Conservation (phyloP, 2,113 vertebrate species). For the Proteles cristata region DNA sequence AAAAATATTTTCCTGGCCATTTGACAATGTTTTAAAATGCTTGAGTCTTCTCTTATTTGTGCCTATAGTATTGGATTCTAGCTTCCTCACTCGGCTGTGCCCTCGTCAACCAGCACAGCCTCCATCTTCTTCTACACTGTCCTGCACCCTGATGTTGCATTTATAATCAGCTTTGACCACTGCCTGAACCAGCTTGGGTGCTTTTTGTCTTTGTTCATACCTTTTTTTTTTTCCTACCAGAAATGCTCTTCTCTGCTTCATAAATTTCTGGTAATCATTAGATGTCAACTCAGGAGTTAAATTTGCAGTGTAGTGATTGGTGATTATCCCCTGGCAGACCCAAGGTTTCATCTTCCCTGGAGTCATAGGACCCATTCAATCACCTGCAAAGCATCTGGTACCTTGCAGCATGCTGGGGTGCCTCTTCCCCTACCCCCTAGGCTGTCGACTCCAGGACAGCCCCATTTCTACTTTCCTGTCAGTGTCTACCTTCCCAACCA, state of each 20-base stretch:
- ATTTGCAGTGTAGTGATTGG: rapidly evolving
- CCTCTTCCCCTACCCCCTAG: rapidly evolving
- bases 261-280: background rate
- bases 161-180: too few species aligned
- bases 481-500: background rate
- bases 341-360: background rate
- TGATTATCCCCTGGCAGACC: background rate
- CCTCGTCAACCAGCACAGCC: background rate
- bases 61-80: background rate
- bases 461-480: background rate
- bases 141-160: background rate
- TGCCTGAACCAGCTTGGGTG: background rate
- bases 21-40: background rate
- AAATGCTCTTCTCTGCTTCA: background rate
- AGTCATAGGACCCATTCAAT: background rate
- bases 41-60: background rate
- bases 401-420: background rate
- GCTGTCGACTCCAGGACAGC: background rate
- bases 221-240: background rate
- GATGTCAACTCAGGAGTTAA: background rate
- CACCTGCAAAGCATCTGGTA: background rate
- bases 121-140: rapidly evolving
- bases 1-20: background rate
- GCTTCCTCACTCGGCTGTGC: background rate
- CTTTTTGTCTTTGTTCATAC: background rate